Base-by-base conservation (phyloP, 2,888 invertebrate species). In the Halictus ligatus region DNA sequence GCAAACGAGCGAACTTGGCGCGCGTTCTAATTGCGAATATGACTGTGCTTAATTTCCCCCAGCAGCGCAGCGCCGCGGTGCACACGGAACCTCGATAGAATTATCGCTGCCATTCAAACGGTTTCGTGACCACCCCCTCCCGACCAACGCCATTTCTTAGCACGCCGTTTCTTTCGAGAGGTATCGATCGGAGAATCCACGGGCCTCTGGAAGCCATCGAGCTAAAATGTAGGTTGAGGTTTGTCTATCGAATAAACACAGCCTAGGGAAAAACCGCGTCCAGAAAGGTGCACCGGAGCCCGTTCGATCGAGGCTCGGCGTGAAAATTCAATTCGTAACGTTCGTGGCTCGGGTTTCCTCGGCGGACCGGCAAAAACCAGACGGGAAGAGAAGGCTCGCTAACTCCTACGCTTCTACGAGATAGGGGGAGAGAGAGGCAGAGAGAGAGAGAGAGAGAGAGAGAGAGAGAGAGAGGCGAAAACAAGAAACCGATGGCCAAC, bases 21-120 rank as follows among this genome's bases (percentile, higher is more conserved):
- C 83, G 90, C 87, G 92, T 92, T 93, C 92, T 94, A 94, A 94
- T 94, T 94, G 94, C 94, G 90, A 94, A 94, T 94, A 94, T 94
- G 94, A 94, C 94, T 94, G 80, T 94, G 94, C 94, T 93, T 93
- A 93, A 94, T 94, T 94, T 92, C 89, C 90, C 78, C 93, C 93
- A 89, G 29, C 64, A 7, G 29, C 29, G 58, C 69, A 74, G 81
- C 81, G 80, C 58, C 29, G 58, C 69, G 71, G 81, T 85, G 80
- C 86, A 75, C 84, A 69, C 75, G 71, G 85, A 90, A 90, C 89
- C 83, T 83, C 81, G 83, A 86, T 88, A 69, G 86, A 90, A 88
- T 87, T 86, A 84, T 81, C 84, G 89, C 35, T 72, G 75, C 78
- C 43, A 60, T 74, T 60, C 25, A 46, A 54, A 64, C 73, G 54